phyloP scores from a whole-genome alignment of 2,113 vertebrate genomes.

The Osmerus eperlanus region DNA sequence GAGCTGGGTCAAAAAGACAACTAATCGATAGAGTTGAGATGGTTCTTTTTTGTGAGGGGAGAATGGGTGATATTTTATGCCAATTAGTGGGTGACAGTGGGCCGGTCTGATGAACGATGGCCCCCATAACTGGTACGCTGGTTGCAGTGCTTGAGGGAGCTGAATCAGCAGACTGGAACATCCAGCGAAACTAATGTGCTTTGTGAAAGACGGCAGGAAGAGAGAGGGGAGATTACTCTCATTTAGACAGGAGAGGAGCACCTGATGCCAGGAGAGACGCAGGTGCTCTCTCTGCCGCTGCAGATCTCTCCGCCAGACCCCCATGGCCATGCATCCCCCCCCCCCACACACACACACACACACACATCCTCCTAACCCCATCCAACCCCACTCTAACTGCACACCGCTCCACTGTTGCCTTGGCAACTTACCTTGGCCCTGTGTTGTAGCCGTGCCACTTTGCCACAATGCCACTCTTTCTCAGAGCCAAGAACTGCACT shows the following conservation, averaged over 20 bases:
- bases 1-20: constrained; percentile 27
- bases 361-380: constrained; percentile 26
- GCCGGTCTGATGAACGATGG: constrained; percentile 70
- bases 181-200: constrained; percentile 70
- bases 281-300: constrained; percentile 69
- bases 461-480: constrained; percentile 52
- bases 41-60: constrained; percentile 59
- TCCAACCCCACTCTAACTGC: constrained; percentile 34
- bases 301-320: constrained; percentile 31
- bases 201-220: constrained; percentile 65
- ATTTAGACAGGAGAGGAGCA: constrained; percentile 70
- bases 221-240: constrained; percentile 63
- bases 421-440: constrained; percentile 60
- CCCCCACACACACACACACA: not conserved
- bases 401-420: constrained; percentile 60
- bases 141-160: constrained; percentile 66
- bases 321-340: constrained; percentile 44
- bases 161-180: constrained; percentile 69
- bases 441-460: constrained; percentile 58
- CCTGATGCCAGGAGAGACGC: constrained; percentile 70
- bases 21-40: constrained; percentile 55
- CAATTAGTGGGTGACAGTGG: constrained; percentile 74
- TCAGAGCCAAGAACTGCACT: constrained; percentile 47
- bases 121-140: constrained; percentile 49
- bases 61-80: constrained; percentile 78